phyloP scores from a whole-genome alignment of 2,113 vertebrate genomes.

The Rousettus leschenaultii region DNA sequence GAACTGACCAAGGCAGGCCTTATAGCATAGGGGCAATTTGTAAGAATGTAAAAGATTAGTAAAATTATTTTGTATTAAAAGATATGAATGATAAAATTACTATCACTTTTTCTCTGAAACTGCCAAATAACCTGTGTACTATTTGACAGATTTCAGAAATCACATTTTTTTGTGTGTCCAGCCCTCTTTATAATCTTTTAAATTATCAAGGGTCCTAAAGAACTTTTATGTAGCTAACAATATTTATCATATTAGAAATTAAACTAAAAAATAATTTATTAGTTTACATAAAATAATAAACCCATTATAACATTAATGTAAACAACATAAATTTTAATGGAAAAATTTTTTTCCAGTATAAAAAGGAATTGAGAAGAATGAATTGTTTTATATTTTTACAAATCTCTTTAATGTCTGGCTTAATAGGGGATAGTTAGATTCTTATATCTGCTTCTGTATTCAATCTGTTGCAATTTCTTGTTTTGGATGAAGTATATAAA shows the following conservation, averaged over 20 bases:
- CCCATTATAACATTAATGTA: not conserved
- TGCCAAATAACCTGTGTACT: constrained; percentile 26
- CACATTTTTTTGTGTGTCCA: not conserved
- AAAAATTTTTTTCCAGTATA: not conserved
- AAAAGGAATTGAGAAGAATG: not conserved
- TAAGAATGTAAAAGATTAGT: not conserved
- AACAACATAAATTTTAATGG: not conserved
- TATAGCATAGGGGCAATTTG: not conserved
- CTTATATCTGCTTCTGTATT: not conserved
- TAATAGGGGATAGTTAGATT: not conserved
- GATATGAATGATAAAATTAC: not conserved
- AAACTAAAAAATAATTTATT: not conserved
- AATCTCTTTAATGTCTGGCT: not conserved
- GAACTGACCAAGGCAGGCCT: not conserved
- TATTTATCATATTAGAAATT: not conserved
- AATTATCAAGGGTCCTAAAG: not conserved
- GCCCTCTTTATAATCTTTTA: not conserved
- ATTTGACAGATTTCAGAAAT: constrained; percentile 1
- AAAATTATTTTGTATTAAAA: constrained; percentile 38
- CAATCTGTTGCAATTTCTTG: not conserved
- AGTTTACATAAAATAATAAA: constrained; percentile 15
- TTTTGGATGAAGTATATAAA: constrained; percentile 20
- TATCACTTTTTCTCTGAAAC: not conserved
- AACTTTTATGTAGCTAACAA: not conserved
- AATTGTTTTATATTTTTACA: not conserved